These are phyloP conservation scores for Mesorhabditis belari DNA, from an alignment of 2,888 invertebrate genomes.

Conservation along the genomic window DNA sequence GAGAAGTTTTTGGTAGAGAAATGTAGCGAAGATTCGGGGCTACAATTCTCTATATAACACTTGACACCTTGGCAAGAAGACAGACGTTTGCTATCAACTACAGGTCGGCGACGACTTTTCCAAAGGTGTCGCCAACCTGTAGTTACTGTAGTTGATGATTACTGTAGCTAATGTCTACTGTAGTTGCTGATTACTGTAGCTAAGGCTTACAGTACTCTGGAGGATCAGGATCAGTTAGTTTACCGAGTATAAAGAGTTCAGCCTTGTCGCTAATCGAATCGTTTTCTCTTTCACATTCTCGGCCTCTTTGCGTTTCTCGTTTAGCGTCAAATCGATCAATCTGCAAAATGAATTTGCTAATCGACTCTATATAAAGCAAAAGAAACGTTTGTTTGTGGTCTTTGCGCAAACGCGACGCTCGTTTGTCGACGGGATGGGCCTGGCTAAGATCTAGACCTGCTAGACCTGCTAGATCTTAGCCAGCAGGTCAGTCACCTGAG, in stretches of 20 bases:
- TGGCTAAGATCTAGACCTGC: too few relatives aligned
- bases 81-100: background rate
- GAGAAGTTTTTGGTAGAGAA: too few relatives aligned
- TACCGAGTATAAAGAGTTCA: constrained; percentile 7
- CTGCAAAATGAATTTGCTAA: background rate
- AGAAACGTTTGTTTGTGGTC: constrained; percentile 6
- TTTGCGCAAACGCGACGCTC: constrained; percentile 17
- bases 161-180: too few relatives aligned
- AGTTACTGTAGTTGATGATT: too few relatives aligned
- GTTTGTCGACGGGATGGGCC: constrained; percentile 10
- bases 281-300: constrained; percentile 9
- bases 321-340: constrained; percentile 12
- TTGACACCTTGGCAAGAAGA: too few relatives aligned
- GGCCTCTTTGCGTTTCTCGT: constrained; percentile 17
- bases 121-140: too few relatives aligned
- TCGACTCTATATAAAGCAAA: constrained; percentile 6
- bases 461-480: too few relatives aligned
- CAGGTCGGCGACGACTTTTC: constrained; percentile 61
- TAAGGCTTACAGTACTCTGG: constrained; percentile 55
- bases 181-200: too few relatives aligned
- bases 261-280: constrained; percentile 6
- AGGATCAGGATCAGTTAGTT: background rate
- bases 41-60: too few relatives aligned
- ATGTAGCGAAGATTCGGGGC: too few relatives aligned
- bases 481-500: too few relatives aligned